A percentile compares a stretch with the other conserved stretches of the same genome.
phyloP scores from a whole-genome alignment of 2,113 vertebrate species.

The Xenopus borealis region DNA sequence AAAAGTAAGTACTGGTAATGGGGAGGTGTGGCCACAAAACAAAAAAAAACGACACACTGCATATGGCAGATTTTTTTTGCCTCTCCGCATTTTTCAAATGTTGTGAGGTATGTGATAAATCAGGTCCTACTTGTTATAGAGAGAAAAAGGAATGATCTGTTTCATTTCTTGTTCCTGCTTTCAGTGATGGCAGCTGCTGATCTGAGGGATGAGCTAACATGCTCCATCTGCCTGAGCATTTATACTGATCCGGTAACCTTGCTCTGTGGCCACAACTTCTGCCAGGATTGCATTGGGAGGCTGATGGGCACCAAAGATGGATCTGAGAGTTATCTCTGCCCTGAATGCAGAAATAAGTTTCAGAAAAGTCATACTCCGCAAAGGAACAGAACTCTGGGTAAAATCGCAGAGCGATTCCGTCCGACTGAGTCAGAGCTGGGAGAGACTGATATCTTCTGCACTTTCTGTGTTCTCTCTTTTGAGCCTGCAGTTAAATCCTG shows the following conservation, averaged over 20 bases:
- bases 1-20: too few relatives aligned
- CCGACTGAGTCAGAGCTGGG: background rate
- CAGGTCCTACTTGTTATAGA: too few relatives aligned
- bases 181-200: background rate
- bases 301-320: background rate
- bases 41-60: too few relatives aligned
- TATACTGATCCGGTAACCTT: background rate
- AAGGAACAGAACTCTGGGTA: background rate
- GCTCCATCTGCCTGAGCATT: background rate
- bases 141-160: too few relatives aligned
- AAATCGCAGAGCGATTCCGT: background rate
- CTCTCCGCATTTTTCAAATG: too few relatives aligned
- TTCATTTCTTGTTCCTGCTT: background rate
- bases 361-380: background rate
- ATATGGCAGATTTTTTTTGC: too few relatives aligned
- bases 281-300: background rate
- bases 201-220: background rate
- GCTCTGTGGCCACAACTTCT: too few relatives aligned
- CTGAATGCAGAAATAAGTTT: constrained; percentile 1
- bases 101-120: too few relatives aligned
- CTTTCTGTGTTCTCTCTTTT: background rate
- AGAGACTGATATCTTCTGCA: background rate
- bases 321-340: constrained; percentile 4
- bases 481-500: too few relatives aligned
- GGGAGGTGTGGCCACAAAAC: too few relatives aligned